phyloP scores from a whole-genome alignment of 2,888 invertebrate species.

The Cerastoderma edule region DNA sequence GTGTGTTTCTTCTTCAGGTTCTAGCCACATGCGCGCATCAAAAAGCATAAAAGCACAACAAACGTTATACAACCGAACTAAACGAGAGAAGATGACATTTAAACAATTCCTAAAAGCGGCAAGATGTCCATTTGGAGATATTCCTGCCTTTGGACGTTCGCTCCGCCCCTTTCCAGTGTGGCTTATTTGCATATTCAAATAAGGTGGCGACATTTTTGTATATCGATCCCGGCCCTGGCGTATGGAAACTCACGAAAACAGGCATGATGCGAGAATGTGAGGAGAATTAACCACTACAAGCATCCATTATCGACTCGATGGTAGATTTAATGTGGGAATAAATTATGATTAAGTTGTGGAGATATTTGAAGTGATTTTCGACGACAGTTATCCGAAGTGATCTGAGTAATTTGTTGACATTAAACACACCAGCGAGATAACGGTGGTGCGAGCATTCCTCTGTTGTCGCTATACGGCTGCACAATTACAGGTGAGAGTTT shows the following conservation, averaged over 20 bases:
- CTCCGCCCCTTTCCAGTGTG: conserved; percentile 15
- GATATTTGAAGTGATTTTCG: conserved; percentile 38
- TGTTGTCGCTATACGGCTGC: not conserved
- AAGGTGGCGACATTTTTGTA: conserved; percentile 23
- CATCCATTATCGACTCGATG: conserved; percentile 15
- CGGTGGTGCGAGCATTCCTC: not conserved
- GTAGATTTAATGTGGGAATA: conserved; percentile 43
- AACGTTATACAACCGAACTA: too few species aligned
- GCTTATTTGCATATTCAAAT: conserved; percentile 21
- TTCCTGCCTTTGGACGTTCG: not conserved
- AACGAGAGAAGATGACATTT: too few species aligned
- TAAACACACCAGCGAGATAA: conserved; percentile 28
- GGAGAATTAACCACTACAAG: conserved; percentile 7
- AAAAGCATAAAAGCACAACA: too few species aligned
- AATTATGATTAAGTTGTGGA: conserved; percentile 58
- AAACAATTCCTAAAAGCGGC: too few species aligned
- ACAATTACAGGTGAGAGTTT: not conserved
- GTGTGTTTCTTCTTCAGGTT: too few species aligned
- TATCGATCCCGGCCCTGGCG: conserved; percentile 15
- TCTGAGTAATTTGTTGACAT: conserved; percentile 24
- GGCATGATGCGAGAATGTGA: conserved; percentile 8
- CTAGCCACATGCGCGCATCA: too few species aligned
- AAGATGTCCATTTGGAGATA: too few species aligned
- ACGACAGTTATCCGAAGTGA: conserved; percentile 10
- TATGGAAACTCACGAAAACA: conserved; percentile 14